Conservation (phyloP, 2,797 vertebrate genomes). For the Danio choprae region DNA sequence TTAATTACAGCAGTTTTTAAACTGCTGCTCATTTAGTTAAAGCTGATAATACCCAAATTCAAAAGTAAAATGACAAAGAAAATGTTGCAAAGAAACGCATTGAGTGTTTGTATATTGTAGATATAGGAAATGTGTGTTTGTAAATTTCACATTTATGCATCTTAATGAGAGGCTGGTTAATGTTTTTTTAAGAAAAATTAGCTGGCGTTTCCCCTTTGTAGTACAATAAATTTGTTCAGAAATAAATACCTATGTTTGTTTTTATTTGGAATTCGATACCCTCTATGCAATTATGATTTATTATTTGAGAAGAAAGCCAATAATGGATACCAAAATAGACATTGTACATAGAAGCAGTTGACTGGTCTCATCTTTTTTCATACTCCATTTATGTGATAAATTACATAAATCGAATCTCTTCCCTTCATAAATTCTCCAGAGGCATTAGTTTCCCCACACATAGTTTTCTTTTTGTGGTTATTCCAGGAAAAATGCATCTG, state of each 20-base stretch:
- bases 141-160: background rate
- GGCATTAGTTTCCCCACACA: background rate
- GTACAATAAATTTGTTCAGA: background rate
- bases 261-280: background rate
- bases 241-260: background rate
- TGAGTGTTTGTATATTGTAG: background rate
- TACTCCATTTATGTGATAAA: background rate
- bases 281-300: background rate
- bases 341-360: background rate
- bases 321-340: background rate
- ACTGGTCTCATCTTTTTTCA: background rate
- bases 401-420: background rate
- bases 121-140: background rate
- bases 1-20: background rate
- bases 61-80: background rate
- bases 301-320: background rate
- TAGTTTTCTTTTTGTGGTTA: background rate
- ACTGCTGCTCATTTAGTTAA: background rate
- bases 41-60: background rate
- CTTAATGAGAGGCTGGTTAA: background rate
- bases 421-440: background rate
- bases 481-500: background rate
- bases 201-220: background rate
- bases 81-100: background rate
- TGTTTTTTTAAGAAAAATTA: background rate